phyloP scores from a whole-genome alignment of 2,113 vertebrate species.

The Anolis sagrei region DNA sequence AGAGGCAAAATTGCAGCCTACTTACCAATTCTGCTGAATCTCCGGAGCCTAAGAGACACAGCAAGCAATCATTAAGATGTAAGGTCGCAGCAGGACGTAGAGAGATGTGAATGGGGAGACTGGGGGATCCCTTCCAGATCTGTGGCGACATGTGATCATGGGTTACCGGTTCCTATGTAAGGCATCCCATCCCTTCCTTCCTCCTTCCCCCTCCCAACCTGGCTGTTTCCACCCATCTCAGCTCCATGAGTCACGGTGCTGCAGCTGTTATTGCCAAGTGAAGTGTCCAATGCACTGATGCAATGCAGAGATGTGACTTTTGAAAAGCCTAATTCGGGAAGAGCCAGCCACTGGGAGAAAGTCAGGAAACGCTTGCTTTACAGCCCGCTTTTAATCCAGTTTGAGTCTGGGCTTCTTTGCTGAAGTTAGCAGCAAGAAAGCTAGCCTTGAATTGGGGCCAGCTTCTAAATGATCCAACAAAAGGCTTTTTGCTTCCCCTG shows the following conservation, averaged over 20 bases:
- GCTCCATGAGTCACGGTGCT: neutral
- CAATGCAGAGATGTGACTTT: neutral
- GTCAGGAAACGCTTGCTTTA: neutral
- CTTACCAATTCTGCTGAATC: neutral
- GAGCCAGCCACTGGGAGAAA: neutral
- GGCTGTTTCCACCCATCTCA: neutral
- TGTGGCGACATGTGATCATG: accelerated
- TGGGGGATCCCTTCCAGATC: slow-evolving; percentile 23
- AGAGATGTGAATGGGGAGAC: neutral
- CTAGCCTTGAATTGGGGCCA: neutral
- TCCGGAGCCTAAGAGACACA: neutral
- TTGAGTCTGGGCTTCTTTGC: neutral
- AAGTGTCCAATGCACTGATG: neutral
- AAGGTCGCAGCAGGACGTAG: neutral
- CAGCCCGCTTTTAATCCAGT: neutral
- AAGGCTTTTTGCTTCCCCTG: neutral
- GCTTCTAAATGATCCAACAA: neutral
- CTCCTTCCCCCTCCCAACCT: accelerated
- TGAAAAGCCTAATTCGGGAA: neutral
- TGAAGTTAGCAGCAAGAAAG: neutral
- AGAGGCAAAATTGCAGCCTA: neutral
- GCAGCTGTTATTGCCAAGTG: neutral
- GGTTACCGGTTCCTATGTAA: accelerated
- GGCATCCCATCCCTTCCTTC: neutral
- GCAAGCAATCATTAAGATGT: neutral